A percentile compares a stretch with the other conserved stretches of the same genome.
phyloP scores from a whole-genome alignment of 2,113 vertebrate genomes.

The Chaetops frenatus region DNA sequence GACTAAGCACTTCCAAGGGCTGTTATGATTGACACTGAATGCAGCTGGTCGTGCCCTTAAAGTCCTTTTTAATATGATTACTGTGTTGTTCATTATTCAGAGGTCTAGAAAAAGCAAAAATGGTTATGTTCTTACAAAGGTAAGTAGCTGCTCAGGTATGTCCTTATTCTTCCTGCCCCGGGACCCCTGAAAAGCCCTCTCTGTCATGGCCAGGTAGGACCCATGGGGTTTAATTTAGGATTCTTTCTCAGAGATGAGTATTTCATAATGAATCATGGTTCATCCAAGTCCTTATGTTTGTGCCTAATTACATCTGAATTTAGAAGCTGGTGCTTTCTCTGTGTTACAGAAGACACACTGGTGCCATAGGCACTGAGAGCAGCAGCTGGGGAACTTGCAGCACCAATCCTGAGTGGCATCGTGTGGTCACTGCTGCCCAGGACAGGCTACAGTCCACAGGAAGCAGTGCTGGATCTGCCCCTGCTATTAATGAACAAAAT shows the following conservation, averaged over 20 bases:
- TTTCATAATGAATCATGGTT: not conserved
- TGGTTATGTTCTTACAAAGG: not conserved
- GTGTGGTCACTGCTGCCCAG: not conserved
- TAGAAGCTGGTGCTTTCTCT: not conserved
- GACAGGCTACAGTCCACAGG: rapidly evolving
- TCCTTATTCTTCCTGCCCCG: not conserved
- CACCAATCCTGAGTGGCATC: not conserved
- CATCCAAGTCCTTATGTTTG: not conserved
- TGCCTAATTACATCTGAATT: not conserved
- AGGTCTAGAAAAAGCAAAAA: not conserved
- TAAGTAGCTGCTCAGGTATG: not conserved
- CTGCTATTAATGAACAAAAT: not conserved
- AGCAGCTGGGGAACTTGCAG: not conserved
- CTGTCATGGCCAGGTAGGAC: not conserved
- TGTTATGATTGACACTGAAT: slow-evolving; percentile 13
- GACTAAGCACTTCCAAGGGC: slow-evolving; percentile 42
- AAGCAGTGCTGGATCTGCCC: not conserved
- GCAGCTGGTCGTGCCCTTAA: slow-evolving; percentile 25
- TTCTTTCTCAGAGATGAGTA: not conserved
- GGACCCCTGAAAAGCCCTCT: not conserved
- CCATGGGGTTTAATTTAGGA: not conserved
- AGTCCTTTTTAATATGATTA: slow-evolving; percentile 41
- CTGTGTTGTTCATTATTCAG: slow-evolving; percentile 29
- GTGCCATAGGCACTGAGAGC: not conserved
- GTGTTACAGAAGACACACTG: not conserved